These are phyloP conservation scores for Anguilla pacifica DNA, from an alignment of 2,797 vertebrate species.

Conservation along the genomic window DNA sequence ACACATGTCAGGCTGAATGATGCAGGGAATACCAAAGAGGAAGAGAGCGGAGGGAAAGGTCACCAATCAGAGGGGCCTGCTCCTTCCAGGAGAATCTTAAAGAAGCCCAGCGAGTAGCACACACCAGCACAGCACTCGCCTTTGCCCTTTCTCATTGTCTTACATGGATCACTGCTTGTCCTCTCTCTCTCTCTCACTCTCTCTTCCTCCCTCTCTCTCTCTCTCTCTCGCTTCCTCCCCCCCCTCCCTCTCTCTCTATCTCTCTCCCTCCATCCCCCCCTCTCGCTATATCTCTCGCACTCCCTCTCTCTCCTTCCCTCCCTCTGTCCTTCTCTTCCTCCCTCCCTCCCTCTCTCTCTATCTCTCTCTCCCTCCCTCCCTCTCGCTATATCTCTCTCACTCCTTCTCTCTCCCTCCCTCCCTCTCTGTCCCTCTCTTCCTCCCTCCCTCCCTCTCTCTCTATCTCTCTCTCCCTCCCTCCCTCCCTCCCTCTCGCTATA, in stretches of 20 bases:
- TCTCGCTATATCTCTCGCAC: no score
- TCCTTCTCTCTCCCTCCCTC: no score
- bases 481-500: no score
- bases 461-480: no score
- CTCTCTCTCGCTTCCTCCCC: neutral
- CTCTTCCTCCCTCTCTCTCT: neutral
- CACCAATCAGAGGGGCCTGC: neutral
- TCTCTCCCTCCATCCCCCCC: no score
- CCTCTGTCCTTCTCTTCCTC: no score
- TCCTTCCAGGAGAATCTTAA: conserved; percentile 9
- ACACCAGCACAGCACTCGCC: neutral
- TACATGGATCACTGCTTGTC: neutral
- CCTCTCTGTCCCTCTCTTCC: no score
- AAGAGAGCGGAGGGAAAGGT: neutral
- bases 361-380: no score
- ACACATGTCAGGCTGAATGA: neutral
- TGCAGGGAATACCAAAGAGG: conserved; percentile 9
- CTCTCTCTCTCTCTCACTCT: neutral
- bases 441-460: no score
- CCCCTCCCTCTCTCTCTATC: neutral
- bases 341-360: no score
- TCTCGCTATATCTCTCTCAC: no score
- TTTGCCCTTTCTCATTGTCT: neutral
- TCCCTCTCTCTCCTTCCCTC: no score
- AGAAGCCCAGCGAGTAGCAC: neutral